phyloP scores from a whole-genome alignment of 2,888 invertebrate genomes.

The Miltochrista miniata region DNA sequence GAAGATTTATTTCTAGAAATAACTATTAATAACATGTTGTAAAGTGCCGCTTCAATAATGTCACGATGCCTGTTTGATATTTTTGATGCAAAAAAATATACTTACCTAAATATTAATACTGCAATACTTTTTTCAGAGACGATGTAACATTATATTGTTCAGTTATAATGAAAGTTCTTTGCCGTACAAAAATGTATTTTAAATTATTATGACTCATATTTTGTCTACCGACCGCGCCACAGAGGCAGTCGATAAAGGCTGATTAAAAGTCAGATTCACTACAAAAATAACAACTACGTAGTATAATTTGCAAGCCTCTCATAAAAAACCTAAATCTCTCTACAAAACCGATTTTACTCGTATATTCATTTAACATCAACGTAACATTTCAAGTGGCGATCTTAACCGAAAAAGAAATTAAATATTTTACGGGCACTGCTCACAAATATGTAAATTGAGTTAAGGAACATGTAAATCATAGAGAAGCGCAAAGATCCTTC shows the following conservation, averaged over 20 bases:
- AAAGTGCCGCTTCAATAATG: not conserved
- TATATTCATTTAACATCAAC: not conserved
- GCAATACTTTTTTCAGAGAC: no score
- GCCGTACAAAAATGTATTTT: no score
- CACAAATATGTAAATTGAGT: constrained; percentile 42
- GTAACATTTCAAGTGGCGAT: not conserved
- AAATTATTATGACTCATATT: no score
- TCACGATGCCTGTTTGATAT: no score
- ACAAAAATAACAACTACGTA: no score
- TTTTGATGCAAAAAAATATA: no score
- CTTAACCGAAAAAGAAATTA: constrained; percentile 35
- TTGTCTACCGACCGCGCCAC: no score
- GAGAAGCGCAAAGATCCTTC: constrained; percentile 14
- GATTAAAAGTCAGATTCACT: no score
- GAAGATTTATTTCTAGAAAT: not conserved
- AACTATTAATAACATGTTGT: not conserved
- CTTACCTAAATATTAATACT: no score
- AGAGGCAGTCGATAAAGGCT: no score
- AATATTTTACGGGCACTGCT: constrained; percentile 9
- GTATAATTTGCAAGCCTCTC: not conserved
- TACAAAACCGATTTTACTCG: not conserved
- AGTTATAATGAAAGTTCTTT: not conserved
- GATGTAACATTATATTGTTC: no score
- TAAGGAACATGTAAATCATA: constrained; percentile 36
- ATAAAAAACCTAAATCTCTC: not conserved